Base-by-base conservation (phyloP, 37 sponge, comb jelly and placozoan genomes). In the Trichoplax adhaerens region DNA sequence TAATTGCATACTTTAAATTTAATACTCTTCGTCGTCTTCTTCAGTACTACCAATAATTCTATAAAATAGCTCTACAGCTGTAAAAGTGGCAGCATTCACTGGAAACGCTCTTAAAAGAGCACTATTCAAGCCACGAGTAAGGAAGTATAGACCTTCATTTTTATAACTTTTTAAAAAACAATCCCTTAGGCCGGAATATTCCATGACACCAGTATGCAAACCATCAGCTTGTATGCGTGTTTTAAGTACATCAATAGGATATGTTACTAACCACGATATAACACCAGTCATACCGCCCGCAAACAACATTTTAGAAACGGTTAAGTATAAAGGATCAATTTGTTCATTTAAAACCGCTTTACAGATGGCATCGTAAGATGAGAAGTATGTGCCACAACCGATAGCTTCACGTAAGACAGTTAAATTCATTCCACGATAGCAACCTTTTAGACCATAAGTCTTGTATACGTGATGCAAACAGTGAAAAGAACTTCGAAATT, bases 71-170 rank as follows among this genome's bases (percentile, higher is more conserved):
- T 70, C 69, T 46, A 87, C 91, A 47, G 82, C 81, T 4, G 76
- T 52, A 50, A 90, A 81, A 3, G 85, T 90, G 0, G 70, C 91
- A 29, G 87, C 86, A 79, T 90, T 90, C 49, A 79, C 84, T 50
- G 84, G 84, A 78, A 94, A 94, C 0, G 85, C 95, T 67, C 95
- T 71, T 7, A 84, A 8, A 8, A 90, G 3, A 3, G 87, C 80
- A 48, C 87, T 58, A 48, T n/a, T 70, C 7, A 94, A 58, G 2
- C 95, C 95, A 57, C 76, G 83, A 56, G 70, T 83, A 58, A 94
- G 89, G 10, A 83, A 81, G 4, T 59, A n/a, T 8, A 66, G 7
- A 1, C 87, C 87, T 56, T 71, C 77, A 6, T 58, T 61, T 10
- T 50, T n/a, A 50, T 52, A 80, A 50, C 78, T 86, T 77, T 90